Evolutionary conservation across 2,888 invertebrate genomes (phyloP).

Genomic region (Ophraella communa): DNA sequence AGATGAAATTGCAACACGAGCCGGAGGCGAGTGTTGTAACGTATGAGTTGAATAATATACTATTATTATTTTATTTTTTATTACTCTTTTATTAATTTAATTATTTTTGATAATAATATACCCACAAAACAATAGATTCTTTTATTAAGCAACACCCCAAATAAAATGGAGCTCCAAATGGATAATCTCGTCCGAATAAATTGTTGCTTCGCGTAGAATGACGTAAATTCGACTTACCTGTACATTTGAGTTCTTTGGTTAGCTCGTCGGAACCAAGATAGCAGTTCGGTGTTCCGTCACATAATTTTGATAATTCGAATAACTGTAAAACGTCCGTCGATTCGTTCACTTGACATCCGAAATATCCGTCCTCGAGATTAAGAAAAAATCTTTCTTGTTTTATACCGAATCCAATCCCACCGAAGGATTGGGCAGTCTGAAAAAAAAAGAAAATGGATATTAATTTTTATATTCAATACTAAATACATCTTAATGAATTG

Average conservation of each 20-base stretch:
- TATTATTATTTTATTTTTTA: too few relatives aligned
- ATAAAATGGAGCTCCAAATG: too few relatives aligned
- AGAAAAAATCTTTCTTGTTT: slow-evolving; percentile 94
- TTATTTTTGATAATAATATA: too few relatives aligned
- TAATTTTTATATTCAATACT: not conserved
- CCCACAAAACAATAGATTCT: too few relatives aligned
- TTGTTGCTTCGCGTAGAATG: too few relatives aligned
- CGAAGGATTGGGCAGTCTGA: slow-evolving; percentile 79
- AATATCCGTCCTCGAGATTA: slow-evolving; percentile 96
- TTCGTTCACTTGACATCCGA: slow-evolving; percentile 97
- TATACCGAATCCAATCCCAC: slow-evolving; percentile 82
- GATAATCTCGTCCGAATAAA: too few relatives aligned
- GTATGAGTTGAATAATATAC: too few relatives aligned
- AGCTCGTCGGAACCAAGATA: slow-evolving; percentile 92
- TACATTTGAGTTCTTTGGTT: slow-evolving; percentile 88
- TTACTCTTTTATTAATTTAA: too few relatives aligned
- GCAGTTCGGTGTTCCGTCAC: slow-evolving; percentile 90
- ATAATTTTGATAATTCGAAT: slow-evolving; percentile 92
- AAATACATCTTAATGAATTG: too few relatives aligned
- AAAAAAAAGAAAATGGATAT: slow-evolving; percentile 46
- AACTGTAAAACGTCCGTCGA: slow-evolving; percentile 93
- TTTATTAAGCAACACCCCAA: too few relatives aligned
- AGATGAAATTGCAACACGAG: too few relatives aligned
- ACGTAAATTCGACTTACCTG: slow-evolving; percentile 72
- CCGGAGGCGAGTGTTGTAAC: too few relatives aligned